phyloP scores from a whole-genome alignment of 2,113 vertebrate genomes.

The Antechinus flavipes region DNA sequence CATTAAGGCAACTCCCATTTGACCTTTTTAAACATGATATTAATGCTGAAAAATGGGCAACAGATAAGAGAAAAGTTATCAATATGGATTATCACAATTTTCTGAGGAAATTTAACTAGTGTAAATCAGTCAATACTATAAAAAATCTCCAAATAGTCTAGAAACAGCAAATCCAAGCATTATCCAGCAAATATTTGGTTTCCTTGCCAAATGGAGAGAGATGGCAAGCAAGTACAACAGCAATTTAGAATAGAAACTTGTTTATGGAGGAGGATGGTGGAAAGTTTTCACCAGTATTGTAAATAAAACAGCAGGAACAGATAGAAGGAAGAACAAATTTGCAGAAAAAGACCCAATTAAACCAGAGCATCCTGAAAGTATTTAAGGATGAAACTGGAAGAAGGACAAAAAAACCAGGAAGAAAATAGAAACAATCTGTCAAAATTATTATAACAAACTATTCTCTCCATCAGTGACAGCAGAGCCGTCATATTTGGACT shows the following conservation, averaged over 20 bases:
- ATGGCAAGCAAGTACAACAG: neutral
- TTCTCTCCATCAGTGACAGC: neutral
- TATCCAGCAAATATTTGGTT: neutral
- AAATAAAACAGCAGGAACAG: neutral
- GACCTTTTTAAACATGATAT: neutral
- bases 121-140: neutral
- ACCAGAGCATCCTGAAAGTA: neutral
- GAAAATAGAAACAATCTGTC: neutral
- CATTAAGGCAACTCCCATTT: neutral
- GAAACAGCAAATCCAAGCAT: neutral
- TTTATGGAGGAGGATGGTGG: neutral
- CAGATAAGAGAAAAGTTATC: neutral
- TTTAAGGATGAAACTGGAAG: neutral
- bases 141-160: neutral
- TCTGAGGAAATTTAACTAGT: neutral
- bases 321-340: neutral
- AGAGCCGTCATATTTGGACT: neutral
- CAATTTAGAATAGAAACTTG: neutral
- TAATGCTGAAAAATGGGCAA: neutral
- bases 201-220: neutral
- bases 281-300: neutral
- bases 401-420: neutral
- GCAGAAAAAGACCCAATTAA: neutral
- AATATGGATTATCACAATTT: neutral
- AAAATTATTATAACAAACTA: neutral